These are phyloP conservation scores for Colius striatus DNA, from an alignment of 2,113 vertebrate genomes.

Conservation along the genomic window DNA sequence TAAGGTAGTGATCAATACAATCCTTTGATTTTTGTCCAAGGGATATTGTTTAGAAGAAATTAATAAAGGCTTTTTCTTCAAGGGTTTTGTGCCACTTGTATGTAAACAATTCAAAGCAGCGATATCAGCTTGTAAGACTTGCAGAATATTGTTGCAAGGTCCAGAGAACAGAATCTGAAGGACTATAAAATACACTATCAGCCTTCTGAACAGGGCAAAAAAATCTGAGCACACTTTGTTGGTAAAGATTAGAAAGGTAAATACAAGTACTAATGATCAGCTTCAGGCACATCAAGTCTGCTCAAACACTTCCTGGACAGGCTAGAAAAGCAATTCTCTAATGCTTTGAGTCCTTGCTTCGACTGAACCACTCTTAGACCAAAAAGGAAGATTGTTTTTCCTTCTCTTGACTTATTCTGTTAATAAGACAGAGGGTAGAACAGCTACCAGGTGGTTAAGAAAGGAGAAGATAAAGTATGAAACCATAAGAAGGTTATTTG, in stretches of 20 bases:
- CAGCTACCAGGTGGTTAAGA: neutral
- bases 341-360: neutral
- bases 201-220: neutral
- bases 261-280: constrained; percentile 24
- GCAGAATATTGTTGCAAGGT: neutral
- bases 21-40: neutral
- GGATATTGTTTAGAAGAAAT: neutral
- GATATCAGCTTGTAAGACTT: neutral
- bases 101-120: neutral
- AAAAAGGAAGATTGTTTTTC: neutral
- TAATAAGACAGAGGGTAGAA: neutral
- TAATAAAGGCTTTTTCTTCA: neutral
- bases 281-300: neutral
- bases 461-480: neutral
- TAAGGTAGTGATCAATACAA: neutral
- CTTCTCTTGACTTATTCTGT: neutral
- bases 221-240: neutral
- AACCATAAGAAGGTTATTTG: neutral
- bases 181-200: constrained; percentile 1
- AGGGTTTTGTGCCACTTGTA: neutral
- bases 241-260: constrained; percentile 42
- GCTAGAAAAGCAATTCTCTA: neutral
- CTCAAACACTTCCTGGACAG: constrained; percentile 5
- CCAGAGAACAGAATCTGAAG: neutral
- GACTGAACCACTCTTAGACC: neutral